Base-by-base conservation (phyloP, 2,797 vertebrate species). In the Benthosema pterotum region DNA sequence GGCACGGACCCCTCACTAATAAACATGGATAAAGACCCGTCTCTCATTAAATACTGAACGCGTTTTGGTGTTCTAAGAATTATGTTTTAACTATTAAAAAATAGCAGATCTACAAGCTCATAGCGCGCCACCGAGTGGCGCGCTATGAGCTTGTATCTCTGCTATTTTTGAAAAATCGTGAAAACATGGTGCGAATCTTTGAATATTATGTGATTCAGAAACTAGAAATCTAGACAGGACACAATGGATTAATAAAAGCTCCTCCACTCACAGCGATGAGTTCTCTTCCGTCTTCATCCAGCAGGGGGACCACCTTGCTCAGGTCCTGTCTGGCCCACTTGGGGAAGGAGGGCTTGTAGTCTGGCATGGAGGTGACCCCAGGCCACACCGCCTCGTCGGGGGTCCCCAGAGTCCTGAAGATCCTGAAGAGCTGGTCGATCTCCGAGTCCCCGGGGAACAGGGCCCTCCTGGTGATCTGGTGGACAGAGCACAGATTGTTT, bases 321-420 rank as follows among this genome's bases (percentile, higher is more conserved):
- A 99, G 88, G 42, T 99, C 97, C 83, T 99, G 97, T 9, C 92
- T 90, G 2, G 93, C 94, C 97, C 97, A 99, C 63, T 96, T 96
- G 4, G 97, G 97, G 74, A 99, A 98, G 43, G 95, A 94, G 0
- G 96, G 93, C 60, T 99, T 99, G 87, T 98, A 99, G 77, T 99
- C 97, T 0, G 97, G 96, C 96, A 99, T 96, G 0, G 95, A 93
- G 0, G 95, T 97, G 65, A 98, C 96, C 16, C 97, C 96, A 0
- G 95, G 96, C 97, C 97, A 99, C 43, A 92, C 87, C 0, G 78
- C 83, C 75, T 98, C 97, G 52, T 99, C 97, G 0, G 97, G 97
- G 0, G 97, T 99, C 1, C 97, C 97, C 82, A 98, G 73, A 0
- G 97, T 98, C 49, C 97, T 95, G 85, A 99, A 98, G 78, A 98